Evolutionary conservation across 2,113 vertebrate genomes (phyloP), one percentile per base, ranked within the genome.

Genomic region (Corynorhinus townsendii): DNA sequence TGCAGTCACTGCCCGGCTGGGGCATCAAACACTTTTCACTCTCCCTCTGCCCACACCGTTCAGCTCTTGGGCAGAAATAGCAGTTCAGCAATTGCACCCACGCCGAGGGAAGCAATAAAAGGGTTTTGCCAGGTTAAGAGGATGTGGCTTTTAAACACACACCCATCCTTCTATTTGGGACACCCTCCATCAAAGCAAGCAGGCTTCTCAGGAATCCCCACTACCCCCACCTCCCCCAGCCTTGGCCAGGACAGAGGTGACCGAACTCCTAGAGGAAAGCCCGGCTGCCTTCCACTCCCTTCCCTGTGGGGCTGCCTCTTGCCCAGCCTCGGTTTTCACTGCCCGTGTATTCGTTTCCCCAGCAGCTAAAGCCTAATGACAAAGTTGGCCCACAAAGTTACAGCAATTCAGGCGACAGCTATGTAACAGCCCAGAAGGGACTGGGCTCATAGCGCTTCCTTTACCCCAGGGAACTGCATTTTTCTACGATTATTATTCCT

Each of bases 401-500:
- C 93, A 97, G 38, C 90, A 89, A 93, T 66, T 77, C 95, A 97
- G 95, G 96, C 93, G 93, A 96, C 75, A 98, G 97, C 95, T 94
- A 95, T 28, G 11, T 87, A 97, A 96, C 71, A 95, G 96, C 96
- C 97, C 96, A 95, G 96, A 64, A 98, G 97, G 71, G 96, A 96
- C 95, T 97, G 96, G 94, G 97, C 97, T 98, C 95, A 90, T 91
- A 96, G 96, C n/a, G 91, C 95, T 98, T 98, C 97, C 97, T 98
- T 98, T 98, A 80, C 98, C 94, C 98, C 0, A 97, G 98, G 98
- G 98, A 98, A 68, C 96, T 81, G 95, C 98, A 98, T 98, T 98
- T 98, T 98, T 98, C 97, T 98, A 98, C 92, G 98, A 98, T 98
- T 98, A 98, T 97, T 98, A 98, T 98, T 98, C 93, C 98, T 98